Evolutionary conservation across 2,113 vertebrate species (phyloP).

Genomic region (Gallinago jamesoni): DNA sequence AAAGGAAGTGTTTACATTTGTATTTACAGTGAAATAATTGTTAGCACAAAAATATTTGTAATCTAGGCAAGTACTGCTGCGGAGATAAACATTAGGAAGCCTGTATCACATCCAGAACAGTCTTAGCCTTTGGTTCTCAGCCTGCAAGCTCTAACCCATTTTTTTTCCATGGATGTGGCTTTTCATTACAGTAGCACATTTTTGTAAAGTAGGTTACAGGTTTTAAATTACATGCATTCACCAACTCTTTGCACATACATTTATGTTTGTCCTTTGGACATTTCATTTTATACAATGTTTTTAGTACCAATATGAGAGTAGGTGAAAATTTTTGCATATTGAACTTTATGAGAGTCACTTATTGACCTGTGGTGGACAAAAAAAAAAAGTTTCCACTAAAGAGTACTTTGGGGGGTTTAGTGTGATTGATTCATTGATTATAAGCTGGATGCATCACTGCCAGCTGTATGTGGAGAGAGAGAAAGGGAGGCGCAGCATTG

Average conservation of each 20-base stretch:
- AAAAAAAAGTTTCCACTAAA: not conserved
- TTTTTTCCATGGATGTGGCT: not conserved
- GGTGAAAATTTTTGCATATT: not conserved
- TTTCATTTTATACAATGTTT: not conserved
- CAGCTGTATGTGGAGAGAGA: not conserved
- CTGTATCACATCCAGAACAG: rapidly evolving
- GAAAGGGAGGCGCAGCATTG: not conserved
- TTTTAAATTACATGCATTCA: not conserved
- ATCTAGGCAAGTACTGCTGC: not conserved
- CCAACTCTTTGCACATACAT: not conserved
- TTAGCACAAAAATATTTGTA: slow-evolving; percentile 4
- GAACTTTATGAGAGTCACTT: not conserved
- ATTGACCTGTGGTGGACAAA: not conserved
- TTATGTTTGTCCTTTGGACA: not conserved
- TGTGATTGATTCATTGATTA: not conserved
- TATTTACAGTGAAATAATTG: not conserved
- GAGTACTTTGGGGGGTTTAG: not conserved
- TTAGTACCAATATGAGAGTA: not conserved
- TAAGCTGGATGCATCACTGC: not conserved
- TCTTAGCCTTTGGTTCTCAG: not conserved
- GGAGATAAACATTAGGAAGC: not conserved
- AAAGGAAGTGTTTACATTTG: not conserved
- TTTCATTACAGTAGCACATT: not conserved
- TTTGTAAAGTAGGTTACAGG: not conserved
- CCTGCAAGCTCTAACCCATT: not conserved